Conservation (phyloP, 2,113 vertebrate species). For the Ictidomys tridecemlineatus region DNA sequence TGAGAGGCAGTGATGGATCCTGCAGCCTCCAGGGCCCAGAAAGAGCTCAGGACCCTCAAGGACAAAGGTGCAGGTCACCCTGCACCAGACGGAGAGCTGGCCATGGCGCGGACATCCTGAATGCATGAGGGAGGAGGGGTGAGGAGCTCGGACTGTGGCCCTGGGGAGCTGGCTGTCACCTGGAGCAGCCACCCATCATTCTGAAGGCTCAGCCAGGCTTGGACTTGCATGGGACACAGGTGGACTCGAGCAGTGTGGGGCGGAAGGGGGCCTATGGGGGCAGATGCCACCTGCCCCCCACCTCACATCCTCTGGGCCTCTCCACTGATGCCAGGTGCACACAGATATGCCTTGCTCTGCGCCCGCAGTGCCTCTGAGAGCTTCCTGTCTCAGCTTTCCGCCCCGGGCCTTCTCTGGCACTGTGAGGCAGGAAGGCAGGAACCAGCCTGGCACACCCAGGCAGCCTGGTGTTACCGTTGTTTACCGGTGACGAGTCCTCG, state of each 20-base stretch:
- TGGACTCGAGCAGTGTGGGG: background rate
- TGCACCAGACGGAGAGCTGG: background rate
- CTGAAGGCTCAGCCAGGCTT: background rate
- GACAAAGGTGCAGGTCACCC: background rate
- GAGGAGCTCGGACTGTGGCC: background rate
- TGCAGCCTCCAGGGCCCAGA: background rate
- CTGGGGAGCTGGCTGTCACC: background rate
- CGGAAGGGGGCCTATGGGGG: background rate
- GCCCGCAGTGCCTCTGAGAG: fast-evolving
- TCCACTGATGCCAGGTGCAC: background rate
- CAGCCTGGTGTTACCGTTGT: too few species aligned
- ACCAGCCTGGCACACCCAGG: background rate
- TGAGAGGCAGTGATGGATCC: background rate
- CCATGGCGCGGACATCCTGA: too few species aligned
- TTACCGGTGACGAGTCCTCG: too few species aligned
- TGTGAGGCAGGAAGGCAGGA: too few species aligned
- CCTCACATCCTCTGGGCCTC: background rate
- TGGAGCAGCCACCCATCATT: too few species aligned
- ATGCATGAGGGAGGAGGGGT: background rate
- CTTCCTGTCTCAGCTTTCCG: background rate
- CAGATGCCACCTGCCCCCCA: fast-evolving
- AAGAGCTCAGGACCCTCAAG: background rate
- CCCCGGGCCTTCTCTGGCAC: background rate
- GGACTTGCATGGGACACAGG: background rate
- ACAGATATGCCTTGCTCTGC: background rate